Evolutionary conservation across 2,797 vertebrate species (phyloP).

Genomic region (Bradypodion pumilum): DNA sequence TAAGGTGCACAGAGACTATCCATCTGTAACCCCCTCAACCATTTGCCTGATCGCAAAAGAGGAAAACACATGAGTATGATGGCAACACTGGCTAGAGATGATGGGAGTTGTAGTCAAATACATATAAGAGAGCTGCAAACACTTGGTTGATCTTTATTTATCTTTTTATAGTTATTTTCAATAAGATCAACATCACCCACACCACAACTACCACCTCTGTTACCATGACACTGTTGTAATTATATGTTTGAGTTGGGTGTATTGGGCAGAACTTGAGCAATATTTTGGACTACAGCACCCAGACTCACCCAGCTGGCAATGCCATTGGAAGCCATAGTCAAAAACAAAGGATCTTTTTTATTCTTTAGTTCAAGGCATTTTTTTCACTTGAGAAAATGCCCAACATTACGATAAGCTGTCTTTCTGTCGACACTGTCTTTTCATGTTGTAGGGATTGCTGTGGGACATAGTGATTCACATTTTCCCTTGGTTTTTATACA

Average conservation of each 20-base stretch:
- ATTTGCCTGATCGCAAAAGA: background rate
- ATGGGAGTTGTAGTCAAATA: background rate
- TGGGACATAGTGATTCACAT: background rate
- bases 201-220: no score
- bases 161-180: background rate
- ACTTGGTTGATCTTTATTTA: background rate
- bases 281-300: no score
- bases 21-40: background rate
- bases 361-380: background rate
- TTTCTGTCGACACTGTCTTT: background rate
- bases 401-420: background rate
- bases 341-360: no score
- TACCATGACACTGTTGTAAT: no score
- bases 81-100: no score
- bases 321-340: no score
- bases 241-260: no score
- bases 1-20: background rate
- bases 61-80: background rate
- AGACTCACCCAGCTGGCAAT: no score
- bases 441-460: background rate
- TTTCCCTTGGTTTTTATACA: background rate
- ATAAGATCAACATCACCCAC: no score
- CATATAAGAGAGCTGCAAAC: background rate
- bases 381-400: background rate
- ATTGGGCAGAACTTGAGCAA: no score